Conservation (phyloP, 2,888 invertebrate species). For the Autographa pulchrina region DNA sequence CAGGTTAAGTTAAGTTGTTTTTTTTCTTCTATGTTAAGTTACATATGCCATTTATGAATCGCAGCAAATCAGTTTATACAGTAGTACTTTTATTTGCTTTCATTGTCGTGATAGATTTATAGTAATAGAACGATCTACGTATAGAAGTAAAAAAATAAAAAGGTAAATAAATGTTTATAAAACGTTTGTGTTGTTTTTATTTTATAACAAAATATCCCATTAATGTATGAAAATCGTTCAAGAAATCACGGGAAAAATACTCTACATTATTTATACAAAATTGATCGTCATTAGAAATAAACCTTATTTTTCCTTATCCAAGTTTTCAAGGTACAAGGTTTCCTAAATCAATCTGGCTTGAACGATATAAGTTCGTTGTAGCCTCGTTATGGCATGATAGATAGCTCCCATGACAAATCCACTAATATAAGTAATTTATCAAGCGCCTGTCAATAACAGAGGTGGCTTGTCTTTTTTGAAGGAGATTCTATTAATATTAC, state of each 20-base stretch:
- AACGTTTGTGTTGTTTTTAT: not conserved
- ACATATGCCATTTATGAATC: too few species aligned
- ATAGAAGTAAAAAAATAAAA: not conserved
- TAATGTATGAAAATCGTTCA: too few species aligned
- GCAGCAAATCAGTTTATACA: too few species aligned
- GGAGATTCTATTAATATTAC: constrained; percentile 44
- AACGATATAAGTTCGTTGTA: constrained; percentile 58
- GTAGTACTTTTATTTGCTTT: too few species aligned
- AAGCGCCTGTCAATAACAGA: constrained; percentile 72
- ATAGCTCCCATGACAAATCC: constrained; percentile 71
- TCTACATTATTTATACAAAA: too few species aligned
- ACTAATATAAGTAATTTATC: constrained; percentile 82
- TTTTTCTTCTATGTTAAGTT: too few species aligned
- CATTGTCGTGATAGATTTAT: not conserved
- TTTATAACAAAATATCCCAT: too few species aligned
- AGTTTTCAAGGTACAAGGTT: constrained; percentile 42
- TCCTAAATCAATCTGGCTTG: constrained; percentile 59
- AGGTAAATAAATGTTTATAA: not conserved
- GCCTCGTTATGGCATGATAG: constrained; percentile 66
- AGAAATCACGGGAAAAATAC: too few species aligned
- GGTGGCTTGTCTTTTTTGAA: constrained; percentile 59
- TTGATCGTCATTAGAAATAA: too few species aligned
- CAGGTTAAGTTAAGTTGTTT: too few species aligned
- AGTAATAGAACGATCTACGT: too few species aligned
- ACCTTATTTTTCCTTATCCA: constrained; percentile 15